These are phyloP conservation scores for Gila robusta DNA, from an alignment of 2,797 vertebrate genomes.

Conservation along the genomic window DNA sequence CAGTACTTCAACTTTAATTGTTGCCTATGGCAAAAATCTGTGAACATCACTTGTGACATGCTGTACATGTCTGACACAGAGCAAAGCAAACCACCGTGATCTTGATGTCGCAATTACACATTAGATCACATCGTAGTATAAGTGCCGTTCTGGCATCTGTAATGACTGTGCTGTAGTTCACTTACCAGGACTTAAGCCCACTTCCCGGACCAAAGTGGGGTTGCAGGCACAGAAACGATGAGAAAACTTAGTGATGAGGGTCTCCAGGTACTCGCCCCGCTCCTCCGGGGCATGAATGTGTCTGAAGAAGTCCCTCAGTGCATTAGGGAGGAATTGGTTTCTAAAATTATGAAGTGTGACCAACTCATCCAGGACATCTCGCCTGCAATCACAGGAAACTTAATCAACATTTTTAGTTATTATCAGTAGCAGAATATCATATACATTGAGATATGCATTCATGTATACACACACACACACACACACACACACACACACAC, in stretches of 20 bases:
- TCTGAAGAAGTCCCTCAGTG: constrained; percentile 96
- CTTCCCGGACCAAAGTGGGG: constrained; percentile 89
- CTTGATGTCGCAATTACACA: background rate
- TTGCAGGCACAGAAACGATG: constrained; percentile 98
- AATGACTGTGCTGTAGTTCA: constrained; percentile 28
- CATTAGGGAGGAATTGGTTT: constrained; percentile 98
- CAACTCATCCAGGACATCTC: constrained; percentile 96
- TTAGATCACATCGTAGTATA: background rate
- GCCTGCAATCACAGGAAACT: constrained; percentile 73
- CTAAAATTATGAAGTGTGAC: constrained; percentile 99
- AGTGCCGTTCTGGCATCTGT: constrained; percentile 5
- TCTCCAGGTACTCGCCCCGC: constrained; percentile 97
- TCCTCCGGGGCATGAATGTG: constrained; percentile 98
- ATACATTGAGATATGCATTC: background rate
- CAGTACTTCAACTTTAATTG: background rate
- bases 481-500: no score
- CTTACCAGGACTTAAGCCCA: constrained; percentile 97
- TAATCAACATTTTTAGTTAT: background rate
- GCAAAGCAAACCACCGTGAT: background rate
- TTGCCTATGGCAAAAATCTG: constrained; percentile 2
- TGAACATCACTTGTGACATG: background rate
- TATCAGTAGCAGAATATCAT: background rate
- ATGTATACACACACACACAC: no score
- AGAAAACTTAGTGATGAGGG: constrained; percentile 98
- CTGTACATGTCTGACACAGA: background rate